These are phyloP conservation scores for Chloroceryle inda DNA, from an alignment of 2,797 vertebrate genomes.

Conservation along the genomic window DNA sequence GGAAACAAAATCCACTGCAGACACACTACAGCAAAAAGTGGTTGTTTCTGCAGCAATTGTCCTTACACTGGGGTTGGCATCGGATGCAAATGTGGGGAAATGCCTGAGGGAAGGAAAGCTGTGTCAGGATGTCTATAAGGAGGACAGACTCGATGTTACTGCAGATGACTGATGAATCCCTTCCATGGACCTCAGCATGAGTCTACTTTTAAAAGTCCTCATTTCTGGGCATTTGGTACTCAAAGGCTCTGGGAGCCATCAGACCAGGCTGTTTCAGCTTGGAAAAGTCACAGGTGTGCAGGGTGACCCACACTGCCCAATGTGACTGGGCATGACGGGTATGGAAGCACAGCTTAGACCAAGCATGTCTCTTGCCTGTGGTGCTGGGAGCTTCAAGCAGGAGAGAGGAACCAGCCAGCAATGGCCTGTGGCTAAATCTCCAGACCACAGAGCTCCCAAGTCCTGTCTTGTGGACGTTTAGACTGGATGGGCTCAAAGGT, in stretches of 20 bases:
- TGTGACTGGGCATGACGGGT: accelerated
- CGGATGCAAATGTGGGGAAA: neutral
- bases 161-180: neutral
- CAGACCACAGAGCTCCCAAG: neutral
- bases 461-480: accelerated
- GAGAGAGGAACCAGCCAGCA: neutral
- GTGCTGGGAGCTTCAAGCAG: neutral
- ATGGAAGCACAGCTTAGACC: neutral
- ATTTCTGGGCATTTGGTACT: accelerated
- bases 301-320: neutral
- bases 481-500: accelerated
- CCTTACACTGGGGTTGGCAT: accelerated
- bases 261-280: neutral
- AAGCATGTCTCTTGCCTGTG: neutral
- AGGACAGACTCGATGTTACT: neutral
- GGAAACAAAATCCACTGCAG: neutral
- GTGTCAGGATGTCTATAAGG: neutral
- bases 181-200: neutral
- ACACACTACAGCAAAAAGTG: neutral
- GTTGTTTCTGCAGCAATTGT: neutral
- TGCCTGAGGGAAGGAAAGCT: neutral
- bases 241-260: neutral
- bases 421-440: neutral
- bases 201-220: neutral
- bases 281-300: neutral